Conservation (phyloP, 2,113 vertebrate genomes). For the Hippopotamus amphibius region DNA sequence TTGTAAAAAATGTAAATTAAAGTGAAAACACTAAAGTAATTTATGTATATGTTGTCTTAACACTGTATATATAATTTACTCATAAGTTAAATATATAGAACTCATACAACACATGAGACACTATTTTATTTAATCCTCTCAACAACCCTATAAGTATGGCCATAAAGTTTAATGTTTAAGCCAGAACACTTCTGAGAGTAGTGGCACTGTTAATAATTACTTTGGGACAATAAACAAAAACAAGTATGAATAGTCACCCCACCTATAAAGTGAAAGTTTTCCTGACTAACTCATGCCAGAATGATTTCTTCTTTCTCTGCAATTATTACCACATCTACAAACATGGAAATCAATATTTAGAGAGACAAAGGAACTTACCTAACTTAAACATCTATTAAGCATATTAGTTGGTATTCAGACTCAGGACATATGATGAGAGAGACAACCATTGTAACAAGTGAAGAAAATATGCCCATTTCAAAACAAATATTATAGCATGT, state of each 20-base stretch:
- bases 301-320: background rate
- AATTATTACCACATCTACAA: background rate
- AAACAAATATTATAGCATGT: background rate
- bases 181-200: background rate
- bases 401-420: background rate
- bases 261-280: background rate
- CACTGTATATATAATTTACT: background rate
- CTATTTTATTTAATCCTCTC: background rate
- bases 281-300: background rate
- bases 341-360: background rate
- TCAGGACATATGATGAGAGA: background rate
- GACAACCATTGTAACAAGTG: background rate
- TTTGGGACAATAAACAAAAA: background rate
- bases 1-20: background rate
- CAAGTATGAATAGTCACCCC: background rate
- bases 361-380: background rate
- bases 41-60: background rate
- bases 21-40: background rate
- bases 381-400: background rate
- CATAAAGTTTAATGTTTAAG: background rate
- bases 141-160: background rate
- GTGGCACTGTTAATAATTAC: background rate
- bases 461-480: background rate
- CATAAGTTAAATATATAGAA: background rate
- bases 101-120: background rate